Percentiles rank a stretch among this genome's conserved stretches.
These are phyloP conservation scores for Lethrus apterus DNA, from an alignment of 1,140 invertebrate genomes.

Conservation along the genomic window DNA sequence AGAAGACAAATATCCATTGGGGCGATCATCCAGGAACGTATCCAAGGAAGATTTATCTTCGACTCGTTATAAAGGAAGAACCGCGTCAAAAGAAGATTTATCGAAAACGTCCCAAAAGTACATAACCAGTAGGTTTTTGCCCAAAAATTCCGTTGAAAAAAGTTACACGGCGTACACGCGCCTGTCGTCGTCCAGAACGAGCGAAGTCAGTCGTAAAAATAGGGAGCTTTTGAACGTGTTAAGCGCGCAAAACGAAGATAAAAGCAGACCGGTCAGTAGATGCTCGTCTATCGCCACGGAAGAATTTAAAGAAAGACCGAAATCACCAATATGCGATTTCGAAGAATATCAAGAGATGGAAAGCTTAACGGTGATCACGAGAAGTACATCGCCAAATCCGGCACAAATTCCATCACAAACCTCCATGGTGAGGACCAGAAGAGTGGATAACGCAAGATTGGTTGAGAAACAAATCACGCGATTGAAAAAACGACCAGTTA, in stretches of 20 bases:
- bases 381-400: constrained; percentile 68
- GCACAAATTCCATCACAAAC: constrained; percentile 46
- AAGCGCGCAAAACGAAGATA: constrained; percentile 26
- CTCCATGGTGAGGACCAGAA: constrained; percentile 51
- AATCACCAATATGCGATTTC: constrained; percentile 12
- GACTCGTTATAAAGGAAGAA: constrained; percentile 24
- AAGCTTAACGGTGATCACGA: constrained; percentile 56
- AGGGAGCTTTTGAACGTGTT: constrained; percentile 34
- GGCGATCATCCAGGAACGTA: constrained; percentile 11
- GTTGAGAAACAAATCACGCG: constrained; percentile 58
- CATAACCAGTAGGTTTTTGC: constrained; percentile 38
- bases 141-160: constrained; percentile 39
- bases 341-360: constrained; percentile 39
- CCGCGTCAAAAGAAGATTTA: constrained; percentile 31
- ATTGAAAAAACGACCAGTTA: constrained; percentile 47
- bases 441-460: constrained; percentile 62
- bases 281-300: constrained; percentile 30
- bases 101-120: constrained; percentile 34
- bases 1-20: constrained; percentile 17
- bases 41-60: constrained; percentile 17
- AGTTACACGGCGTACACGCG: constrained; percentile 36
- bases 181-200: constrained; percentile 28
- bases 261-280: constrained; percentile 29
- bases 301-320: constrained; percentile 13
- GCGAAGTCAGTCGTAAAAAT: constrained; percentile 37